These are phyloP conservation scores for Coecobrya sp. DNA, from an alignment of 2,888 invertebrate species.

Conservation along the genomic window DNA sequence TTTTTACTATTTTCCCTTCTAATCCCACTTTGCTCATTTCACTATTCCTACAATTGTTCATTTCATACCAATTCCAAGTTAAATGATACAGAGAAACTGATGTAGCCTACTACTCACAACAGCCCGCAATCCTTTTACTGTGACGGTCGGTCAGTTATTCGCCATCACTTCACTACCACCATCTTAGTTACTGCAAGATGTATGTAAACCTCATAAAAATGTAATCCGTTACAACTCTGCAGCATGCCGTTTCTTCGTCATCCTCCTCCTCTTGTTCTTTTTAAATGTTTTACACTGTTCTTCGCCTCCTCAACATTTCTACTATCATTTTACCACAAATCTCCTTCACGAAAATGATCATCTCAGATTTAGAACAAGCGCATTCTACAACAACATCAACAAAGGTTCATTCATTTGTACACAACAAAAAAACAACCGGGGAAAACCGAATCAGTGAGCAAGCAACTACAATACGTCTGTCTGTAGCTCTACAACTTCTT, in stretches of 20 bases:
- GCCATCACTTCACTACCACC: background rate
- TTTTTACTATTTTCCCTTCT: slow-evolving; percentile 8
- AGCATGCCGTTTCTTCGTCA: slow-evolving; percentile 46
- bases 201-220: slow-evolving; percentile 46
- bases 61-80: background rate
- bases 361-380: background rate
- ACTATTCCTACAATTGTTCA: background rate
- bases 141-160: slow-evolving; percentile 62
- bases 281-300: background rate
- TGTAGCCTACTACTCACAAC: no score
- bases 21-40: background rate
- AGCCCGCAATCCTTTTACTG: slow-evolving; percentile 56
- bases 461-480: background rate
- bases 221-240: slow-evolving; percentile 45
- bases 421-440: slow-evolving; percentile 19
- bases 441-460: background rate
- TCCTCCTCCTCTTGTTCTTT: slow-evolving; percentile 22
- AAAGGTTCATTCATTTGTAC: background rate
- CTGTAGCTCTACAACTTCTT: background rate
- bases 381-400: background rate
- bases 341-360: background rate
- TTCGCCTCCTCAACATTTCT: background rate
- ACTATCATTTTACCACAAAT: background rate
- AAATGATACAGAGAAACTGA: background rate
- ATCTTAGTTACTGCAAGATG: background rate